phyloP scores from a whole-genome alignment of 1,140 invertebrate species.

The Ctenoplectra terminalis region DNA sequence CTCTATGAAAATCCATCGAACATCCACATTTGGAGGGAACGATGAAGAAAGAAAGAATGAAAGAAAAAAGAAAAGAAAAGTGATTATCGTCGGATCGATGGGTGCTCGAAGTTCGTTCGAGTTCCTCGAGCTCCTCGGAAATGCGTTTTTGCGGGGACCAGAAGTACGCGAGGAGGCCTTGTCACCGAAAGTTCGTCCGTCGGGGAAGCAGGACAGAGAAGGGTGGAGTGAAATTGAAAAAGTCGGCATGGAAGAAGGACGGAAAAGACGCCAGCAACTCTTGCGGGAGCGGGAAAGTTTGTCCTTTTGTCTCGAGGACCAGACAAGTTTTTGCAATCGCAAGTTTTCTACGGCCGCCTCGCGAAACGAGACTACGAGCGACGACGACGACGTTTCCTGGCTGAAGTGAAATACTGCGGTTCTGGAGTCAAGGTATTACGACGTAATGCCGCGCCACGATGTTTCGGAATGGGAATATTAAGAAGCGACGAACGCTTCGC shows the following conservation, averaged over 20 bases:
- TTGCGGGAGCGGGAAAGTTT: constrained; percentile 62
- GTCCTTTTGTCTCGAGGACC: constrained; percentile 56
- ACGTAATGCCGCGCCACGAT: constrained; percentile 2
- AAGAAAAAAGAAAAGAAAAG: constrained; percentile 4
- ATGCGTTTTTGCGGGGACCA: constrained; percentile 53
- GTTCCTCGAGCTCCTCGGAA: constrained; percentile 34
- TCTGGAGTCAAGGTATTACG: constrained; percentile 27
- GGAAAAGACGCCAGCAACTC: constrained; percentile 69
- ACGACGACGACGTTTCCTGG: constrained; percentile 40
- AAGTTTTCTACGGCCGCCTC: constrained; percentile 51
- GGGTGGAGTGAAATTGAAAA: constrained; percentile 34
- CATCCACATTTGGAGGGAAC: background rate
- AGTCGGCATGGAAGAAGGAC: constrained; percentile 35
- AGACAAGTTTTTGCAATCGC: constrained; percentile 68
- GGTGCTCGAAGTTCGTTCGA: constrained; percentile 44
- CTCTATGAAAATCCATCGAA: background rate
- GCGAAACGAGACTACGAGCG: constrained; percentile 51
- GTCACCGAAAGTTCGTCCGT: constrained; percentile 47
- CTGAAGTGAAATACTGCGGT: constrained; percentile 41
- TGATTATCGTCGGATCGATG: constrained; percentile 40
- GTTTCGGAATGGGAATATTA: constrained; percentile 27
- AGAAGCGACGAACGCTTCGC: background rate
- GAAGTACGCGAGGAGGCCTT: constrained; percentile 13
- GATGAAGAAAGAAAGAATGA: background rate
- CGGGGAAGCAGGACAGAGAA: background rate